phyloP scores from a whole-genome alignment of 2,113 vertebrate species.

The Ranitomeya variabilis region DNA sequence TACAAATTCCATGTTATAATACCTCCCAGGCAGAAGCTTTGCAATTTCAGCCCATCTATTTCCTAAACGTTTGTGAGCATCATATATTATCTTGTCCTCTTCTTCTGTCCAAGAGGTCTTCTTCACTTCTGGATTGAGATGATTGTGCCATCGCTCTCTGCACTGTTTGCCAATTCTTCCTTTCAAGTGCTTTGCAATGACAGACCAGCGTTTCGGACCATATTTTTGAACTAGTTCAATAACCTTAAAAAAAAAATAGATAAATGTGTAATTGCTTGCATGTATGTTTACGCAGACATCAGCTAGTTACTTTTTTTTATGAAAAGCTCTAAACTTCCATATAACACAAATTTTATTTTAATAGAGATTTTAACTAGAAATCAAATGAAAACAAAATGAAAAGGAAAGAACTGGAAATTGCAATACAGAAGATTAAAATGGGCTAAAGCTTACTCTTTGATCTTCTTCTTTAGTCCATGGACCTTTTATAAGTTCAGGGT shows the following conservation, averaged over 20 bases:
- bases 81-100: constrained; percentile 98
- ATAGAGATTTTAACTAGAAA: not conserved
- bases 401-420: not conserved
- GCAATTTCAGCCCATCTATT: constrained; percentile 99
- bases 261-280: not conserved
- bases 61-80: constrained; percentile 97
- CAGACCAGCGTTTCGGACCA: constrained; percentile 97
- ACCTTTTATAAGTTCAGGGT: constrained; percentile 98
- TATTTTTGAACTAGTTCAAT: constrained; percentile 99
- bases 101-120: constrained; percentile 99
- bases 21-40: constrained; percentile 98
- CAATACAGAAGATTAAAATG: not conserved
- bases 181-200: constrained; percentile 98
- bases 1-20: constrained; percentile 58
- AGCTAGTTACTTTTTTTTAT: not conserved
- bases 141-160: constrained; percentile 98
- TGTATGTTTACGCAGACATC: too few species aligned
- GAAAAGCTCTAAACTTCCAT: not conserved
- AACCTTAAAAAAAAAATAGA: constrained; percentile 77
- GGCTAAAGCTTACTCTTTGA: constrained; percentile 85
- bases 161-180: constrained; percentile 98
- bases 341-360: not conserved
- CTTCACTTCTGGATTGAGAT: constrained; percentile 99
- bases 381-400: not conserved
- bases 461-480: constrained; percentile 99